Evolutionary conservation across 2,113 vertebrate genomes (phyloP).

Genomic region (Emberiza fucata): DNA sequence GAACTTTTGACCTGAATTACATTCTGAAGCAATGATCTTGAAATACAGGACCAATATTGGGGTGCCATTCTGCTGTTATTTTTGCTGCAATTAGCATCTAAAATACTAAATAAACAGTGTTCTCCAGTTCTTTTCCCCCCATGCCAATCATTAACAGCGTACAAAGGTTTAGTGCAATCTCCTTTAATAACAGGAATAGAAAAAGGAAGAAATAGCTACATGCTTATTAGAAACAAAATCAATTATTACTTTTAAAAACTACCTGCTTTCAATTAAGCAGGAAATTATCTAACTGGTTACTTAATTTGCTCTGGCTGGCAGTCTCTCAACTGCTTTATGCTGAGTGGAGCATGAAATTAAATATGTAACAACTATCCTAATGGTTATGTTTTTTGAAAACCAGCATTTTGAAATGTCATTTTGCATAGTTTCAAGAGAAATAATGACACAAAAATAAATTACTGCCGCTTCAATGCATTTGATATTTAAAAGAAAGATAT

Average conservation of each 20-base stretch:
- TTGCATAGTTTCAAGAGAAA: slow-evolving; percentile 59
- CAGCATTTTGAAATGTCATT: slow-evolving; percentile 57
- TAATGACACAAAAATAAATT: slow-evolving; percentile 53
- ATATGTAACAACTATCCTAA: slow-evolving; percentile 78
- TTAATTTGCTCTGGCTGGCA: slow-evolving; percentile 79
- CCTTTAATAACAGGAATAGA: slow-evolving; percentile 47
- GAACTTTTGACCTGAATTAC: not conserved
- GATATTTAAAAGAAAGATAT: slow-evolving; percentile 19
- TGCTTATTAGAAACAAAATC: slow-evolving; percentile 74
- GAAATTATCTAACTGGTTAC: slow-evolving; percentile 80
- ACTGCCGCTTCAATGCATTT: slow-evolving; percentile 28
- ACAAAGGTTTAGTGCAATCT: slow-evolving; percentile 47
- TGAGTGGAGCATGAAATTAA: slow-evolving; percentile 86
- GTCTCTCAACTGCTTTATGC: slow-evolving; percentile 78
- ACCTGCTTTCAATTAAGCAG: slow-evolving; percentile 84
- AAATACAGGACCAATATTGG: not conserved
- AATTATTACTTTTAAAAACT: slow-evolving; percentile 80
- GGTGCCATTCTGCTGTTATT: not conserved
- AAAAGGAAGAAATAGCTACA: slow-evolving; percentile 59
- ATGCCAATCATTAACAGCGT: not conserved
- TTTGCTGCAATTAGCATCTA: not conserved
- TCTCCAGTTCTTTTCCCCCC: not conserved
- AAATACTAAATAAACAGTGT: not conserved
- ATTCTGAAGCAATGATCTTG: not conserved
- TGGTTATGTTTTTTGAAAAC: slow-evolving; percentile 67